Evolutionary conservation across 2,797 vertebrate genomes (phyloP).

Genomic region (Buceros bicornis): DNA sequence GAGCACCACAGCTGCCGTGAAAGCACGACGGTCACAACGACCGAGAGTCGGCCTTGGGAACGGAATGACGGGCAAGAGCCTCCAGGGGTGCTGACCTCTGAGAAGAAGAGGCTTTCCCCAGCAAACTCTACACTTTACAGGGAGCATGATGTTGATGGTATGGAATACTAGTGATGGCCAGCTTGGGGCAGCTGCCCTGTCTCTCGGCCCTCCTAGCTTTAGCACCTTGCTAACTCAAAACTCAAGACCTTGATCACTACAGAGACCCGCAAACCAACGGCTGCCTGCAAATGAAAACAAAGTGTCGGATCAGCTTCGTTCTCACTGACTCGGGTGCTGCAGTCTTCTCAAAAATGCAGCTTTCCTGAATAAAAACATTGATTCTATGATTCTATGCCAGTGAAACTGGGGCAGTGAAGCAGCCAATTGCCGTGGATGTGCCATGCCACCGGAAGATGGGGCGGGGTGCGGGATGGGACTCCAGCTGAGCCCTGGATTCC

Average conservation of each 20-base stretch:
- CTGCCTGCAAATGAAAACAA: neutral
- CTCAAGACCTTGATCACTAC: neutral
- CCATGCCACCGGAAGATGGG: neutral
- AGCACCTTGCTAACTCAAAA: neutral
- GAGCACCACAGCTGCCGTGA: neutral
- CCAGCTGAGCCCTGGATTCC: accelerated
- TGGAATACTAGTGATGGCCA: neutral
- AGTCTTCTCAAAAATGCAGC: neutral
- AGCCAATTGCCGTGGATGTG: accelerated
- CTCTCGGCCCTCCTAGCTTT: neutral
- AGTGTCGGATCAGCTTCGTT: neutral
- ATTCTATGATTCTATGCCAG: neutral
- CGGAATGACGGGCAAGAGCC: neutral
- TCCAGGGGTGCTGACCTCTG: neutral
- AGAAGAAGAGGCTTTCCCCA: neutral
- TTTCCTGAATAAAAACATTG: neutral
- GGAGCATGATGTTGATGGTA: neutral
- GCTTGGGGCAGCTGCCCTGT: neutral
- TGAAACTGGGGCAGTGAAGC: neutral
- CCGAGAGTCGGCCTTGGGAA: neutral
- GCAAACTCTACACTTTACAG: neutral
- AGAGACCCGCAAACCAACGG: neutral
- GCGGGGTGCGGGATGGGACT: neutral
- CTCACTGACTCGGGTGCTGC: neutral
- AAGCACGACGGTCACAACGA: neutral